phyloP scores from a whole-genome alignment of 2,797 vertebrate species.

The Perodicticus potto region DNA sequence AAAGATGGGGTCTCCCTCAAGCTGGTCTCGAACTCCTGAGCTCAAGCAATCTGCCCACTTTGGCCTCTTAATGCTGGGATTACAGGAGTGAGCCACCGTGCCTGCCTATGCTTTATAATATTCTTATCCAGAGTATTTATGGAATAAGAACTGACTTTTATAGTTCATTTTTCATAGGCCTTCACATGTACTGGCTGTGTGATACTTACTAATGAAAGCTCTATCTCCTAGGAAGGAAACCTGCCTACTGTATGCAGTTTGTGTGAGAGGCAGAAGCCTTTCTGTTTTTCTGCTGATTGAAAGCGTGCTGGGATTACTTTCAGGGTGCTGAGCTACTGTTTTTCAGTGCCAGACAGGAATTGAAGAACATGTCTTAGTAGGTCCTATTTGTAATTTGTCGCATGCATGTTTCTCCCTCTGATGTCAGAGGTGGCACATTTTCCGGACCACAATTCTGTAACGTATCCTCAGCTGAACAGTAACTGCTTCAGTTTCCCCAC shows the following conservation, averaged over 20 bases:
- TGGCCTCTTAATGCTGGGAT: no score
- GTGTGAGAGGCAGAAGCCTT: not conserved
- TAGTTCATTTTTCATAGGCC: not conserved
- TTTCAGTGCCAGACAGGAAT: not conserved
- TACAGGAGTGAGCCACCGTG: no score
- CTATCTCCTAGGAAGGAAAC: not conserved
- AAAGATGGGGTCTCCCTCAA: no score
- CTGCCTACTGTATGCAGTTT: not conserved
- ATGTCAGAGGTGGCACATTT: not conserved
- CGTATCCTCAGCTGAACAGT: not conserved
- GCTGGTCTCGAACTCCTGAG: no score
- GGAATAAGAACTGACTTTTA: not conserved
- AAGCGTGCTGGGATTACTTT: not conserved
- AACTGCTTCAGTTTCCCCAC: not conserved
- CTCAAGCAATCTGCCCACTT: no score
- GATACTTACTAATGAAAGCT: not conserved
- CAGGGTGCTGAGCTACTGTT: not conserved
- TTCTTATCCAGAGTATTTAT: not conserved
- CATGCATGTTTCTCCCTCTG: not conserved
- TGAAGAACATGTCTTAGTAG: not conserved
- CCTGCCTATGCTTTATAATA: no score
- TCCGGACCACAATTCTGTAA: not conserved
- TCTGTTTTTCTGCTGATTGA: not conserved
- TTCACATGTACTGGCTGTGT: slow-evolving; percentile 22
- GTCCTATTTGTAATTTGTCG: fast-evolving